Percentiles rank a stretch among this genome's conserved stretches.
phyloP scores from a whole-genome alignment of 2,888 invertebrate genomes.

The Campaea margaritaria region DNA sequence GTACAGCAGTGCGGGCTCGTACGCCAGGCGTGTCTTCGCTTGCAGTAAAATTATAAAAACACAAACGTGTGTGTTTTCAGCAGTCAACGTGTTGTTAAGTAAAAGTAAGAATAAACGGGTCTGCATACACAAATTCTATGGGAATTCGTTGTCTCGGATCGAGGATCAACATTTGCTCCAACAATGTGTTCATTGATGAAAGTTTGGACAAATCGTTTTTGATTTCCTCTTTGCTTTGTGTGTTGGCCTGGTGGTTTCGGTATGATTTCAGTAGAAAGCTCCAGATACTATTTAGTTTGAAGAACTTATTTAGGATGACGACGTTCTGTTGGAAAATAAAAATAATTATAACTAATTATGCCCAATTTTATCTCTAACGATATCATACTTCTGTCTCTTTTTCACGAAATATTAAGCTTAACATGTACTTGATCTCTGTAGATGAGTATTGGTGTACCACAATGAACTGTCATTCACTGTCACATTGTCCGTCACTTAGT shows the following conservation, averaged over 20 bases:
- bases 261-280: constrained; percentile 41
- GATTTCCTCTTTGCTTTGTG: constrained; percentile 19
- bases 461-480: no score
- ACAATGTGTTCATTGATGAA: constrained; percentile 41
- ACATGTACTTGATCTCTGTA: no score
- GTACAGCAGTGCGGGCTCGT: no score
- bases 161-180: constrained; percentile 61
- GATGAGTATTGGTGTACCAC: no score
- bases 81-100: no score
- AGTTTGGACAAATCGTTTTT: constrained; percentile 45
- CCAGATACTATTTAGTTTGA: constrained; percentile 38
- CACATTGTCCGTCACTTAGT: no score
- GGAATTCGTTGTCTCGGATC: constrained; percentile 55
- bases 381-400: no score
- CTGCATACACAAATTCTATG: constrained; percentile 56
- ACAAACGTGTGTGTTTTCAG: no score
- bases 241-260: constrained; percentile 30
- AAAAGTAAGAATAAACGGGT: constrained; percentile 54
- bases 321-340: neutral
- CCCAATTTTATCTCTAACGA: no score
- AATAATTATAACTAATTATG: neutral
- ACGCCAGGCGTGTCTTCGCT: no score
- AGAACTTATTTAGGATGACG: constrained; percentile 19
- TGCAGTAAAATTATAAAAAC: no score
- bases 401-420: no score